A percentile compares a stretch with the other conserved stretches of the same genome.
These are phyloP conservation scores for Orycteropus afer DNA, from an alignment of 2,113 vertebrate genomes.

Conservation along the genomic window DNA sequence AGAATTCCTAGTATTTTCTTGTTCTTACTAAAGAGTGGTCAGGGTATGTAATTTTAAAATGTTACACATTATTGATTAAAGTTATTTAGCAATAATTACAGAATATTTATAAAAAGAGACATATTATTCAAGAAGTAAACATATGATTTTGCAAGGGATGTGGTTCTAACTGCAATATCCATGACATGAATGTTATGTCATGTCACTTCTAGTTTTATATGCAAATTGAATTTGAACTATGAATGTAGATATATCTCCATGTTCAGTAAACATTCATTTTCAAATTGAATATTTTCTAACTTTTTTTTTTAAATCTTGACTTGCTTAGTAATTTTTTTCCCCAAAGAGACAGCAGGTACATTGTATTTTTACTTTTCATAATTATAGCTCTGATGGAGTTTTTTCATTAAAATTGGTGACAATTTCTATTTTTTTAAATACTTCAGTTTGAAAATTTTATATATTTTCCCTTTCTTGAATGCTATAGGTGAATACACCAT, in stretches of 20 bases:
- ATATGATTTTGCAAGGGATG: neutral
- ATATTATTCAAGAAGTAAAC: neutral
- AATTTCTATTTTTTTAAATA: constrained; percentile 26
- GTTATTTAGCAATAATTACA: neutral
- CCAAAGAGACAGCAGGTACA: neutral
- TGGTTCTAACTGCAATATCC: neutral
- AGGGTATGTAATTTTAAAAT: neutral
- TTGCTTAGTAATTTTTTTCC: neutral
- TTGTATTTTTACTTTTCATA: neutral
- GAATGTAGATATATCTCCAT: constrained; percentile 34
- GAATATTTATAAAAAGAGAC: neutral
- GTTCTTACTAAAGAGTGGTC: neutral
- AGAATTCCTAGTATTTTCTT: neutral
- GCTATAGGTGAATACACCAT: neutral
- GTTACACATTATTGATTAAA: neutral
- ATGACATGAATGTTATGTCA: neutral
- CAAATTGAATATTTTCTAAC: neutral
- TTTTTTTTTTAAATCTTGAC: neutral
- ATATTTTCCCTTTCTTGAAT: neutral
- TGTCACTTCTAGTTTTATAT: neutral
- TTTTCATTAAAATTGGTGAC: neutral
- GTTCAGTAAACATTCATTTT: constrained; percentile 33
- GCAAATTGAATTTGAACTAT: constrained; percentile 21
- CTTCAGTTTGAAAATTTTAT: constrained; percentile 7
- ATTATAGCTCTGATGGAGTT: neutral